Base-by-base conservation (phyloP, 2,113 vertebrate species). In the Sus scrofa region DNA sequence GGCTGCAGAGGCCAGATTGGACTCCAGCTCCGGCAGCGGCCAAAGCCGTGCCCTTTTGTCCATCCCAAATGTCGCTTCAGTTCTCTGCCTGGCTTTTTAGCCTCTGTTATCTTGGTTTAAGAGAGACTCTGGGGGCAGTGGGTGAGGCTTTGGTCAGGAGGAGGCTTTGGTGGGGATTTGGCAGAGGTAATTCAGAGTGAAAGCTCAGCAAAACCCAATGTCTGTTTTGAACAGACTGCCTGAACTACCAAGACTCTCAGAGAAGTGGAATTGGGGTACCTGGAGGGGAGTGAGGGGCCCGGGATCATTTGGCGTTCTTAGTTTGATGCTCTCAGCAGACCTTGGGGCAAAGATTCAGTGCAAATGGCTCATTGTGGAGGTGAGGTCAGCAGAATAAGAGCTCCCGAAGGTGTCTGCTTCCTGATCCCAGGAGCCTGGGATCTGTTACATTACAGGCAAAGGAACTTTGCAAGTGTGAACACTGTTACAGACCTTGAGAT, bases 261-360 rank as follows among this genome's bases (percentile, higher is more conserved):
- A 37, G 32, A n/a, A 73, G 24, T 10, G 3, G 60, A n/a, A 16
- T n/a, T 30, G 44, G 65, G 34, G 8, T 15, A 8, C 0, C 0
- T 12, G 9, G n/a, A 37, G 50, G 24, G 13, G 15, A 32, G 15
- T 1, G 1, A 15, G 3, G 26, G 14, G 44, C 32, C 0, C 12
- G 19, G 26, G 71, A 14, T 16, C 44, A 56, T 30, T 70, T 37
- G 39, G 0, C 16, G 2, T 34, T 75, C 86, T 65, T 60, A 7
- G 50, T 16, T 14, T 6, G n/a, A 39, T 37, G 52, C 2, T 18
- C 34, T 26, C 58, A 19, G 39, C 63, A 56, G 15, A 27, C 34
- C 27, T 5, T 14, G 50, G 12, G 74, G 20, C 2, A 26, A 63
- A 32, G 19, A 6, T 11, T 79, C 62, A 24, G 30, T 26, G 75